These are phyloP conservation scores for Pelvicachromis taeniatus DNA, from an alignment of 2,113 vertebrate genomes.

Conservation along the genomic window DNA sequence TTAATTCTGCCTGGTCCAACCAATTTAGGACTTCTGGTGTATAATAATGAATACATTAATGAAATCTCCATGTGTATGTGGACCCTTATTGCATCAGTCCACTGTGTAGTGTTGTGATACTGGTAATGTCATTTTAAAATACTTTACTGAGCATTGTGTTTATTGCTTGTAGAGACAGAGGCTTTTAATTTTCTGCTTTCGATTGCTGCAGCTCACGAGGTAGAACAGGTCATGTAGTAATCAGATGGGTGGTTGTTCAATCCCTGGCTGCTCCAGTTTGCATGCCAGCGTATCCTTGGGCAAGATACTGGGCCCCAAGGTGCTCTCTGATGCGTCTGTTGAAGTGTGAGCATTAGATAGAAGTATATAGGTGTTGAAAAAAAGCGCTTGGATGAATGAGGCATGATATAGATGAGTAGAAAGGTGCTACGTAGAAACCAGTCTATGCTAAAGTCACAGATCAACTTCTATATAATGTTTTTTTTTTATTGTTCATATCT, in stretches of 20 bases:
- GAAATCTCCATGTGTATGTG: not conserved
- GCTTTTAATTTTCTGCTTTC: not conserved
- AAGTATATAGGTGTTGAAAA: not conserved
- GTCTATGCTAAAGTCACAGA: too few species aligned
- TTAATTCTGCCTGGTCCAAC: not conserved
- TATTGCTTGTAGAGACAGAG: not conserved
- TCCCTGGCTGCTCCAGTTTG: not conserved
- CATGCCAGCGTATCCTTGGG: not conserved
- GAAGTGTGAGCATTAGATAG: not conserved
- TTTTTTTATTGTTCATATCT: not conserved
- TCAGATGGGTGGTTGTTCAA: not conserved
- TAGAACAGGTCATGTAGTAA: not conserved
- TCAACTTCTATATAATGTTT: too few species aligned
- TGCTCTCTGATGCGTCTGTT: not conserved
- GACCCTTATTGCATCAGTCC: not conserved
- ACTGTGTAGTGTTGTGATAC: not conserved
- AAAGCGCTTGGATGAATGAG: not conserved
- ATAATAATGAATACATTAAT: not conserved
- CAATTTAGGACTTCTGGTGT: not conserved
- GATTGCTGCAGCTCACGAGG: not conserved
- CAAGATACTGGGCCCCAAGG: not conserved
- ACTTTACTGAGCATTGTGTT: not conserved
- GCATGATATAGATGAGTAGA: too few species aligned
- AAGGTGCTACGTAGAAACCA: too few species aligned
- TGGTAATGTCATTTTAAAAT: not conserved